Conservation (phyloP, 2,113 vertebrate genomes). For the Charadrius vociferus region DNA sequence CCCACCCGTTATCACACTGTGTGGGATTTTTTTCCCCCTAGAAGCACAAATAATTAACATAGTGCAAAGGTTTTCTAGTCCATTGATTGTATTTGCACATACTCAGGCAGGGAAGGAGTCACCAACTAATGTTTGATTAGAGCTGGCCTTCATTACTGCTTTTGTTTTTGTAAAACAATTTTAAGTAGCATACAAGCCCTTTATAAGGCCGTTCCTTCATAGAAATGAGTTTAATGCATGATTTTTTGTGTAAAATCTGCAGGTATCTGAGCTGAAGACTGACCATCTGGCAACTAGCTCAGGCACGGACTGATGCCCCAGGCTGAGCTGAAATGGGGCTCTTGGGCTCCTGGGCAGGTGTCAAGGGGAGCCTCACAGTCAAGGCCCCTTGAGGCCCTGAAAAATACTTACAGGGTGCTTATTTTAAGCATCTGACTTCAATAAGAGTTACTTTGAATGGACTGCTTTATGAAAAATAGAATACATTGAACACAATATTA, state of each 20-base stretch:
- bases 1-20: neutral
- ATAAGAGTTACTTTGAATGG: neutral
- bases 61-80: neutral
- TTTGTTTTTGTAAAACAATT: neutral
- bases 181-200: neutral
- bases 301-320: neutral
- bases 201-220: neutral
- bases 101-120: neutral
- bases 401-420: neutral
- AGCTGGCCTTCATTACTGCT: neutral
- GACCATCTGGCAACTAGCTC: neutral
- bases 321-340: neutral
- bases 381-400: neutral
- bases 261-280: neutral
- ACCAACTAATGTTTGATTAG: neutral
- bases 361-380: neutral
- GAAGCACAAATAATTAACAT: neutral
- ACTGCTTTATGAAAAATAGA: neutral
- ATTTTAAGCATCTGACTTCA: neutral
- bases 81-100: neutral
- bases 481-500: neutral
- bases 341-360: neutral
- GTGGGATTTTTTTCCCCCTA: neutral
- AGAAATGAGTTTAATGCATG: neutral
- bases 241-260: neutral